These are phyloP conservation scores for Vicugna pacos DNA, from an alignment of 2,113 vertebrate species.

Conservation along the genomic window DNA sequence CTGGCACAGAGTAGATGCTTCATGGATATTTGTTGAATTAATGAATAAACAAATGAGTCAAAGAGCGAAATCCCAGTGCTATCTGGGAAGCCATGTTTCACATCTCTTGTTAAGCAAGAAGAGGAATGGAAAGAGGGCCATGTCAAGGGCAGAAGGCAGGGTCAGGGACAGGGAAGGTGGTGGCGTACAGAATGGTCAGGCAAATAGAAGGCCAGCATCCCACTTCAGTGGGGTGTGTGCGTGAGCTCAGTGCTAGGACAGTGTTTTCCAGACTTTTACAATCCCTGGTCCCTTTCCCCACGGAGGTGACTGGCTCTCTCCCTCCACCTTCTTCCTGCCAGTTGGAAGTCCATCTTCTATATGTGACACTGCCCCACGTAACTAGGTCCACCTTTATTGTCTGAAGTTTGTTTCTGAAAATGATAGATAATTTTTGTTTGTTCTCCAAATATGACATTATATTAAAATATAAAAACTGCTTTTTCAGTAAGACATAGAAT, in stretches of 20 bases:
- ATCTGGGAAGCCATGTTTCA: not conserved
- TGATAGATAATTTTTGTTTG: not conserved
- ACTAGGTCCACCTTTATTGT: not conserved
- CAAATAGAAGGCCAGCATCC: not conserved
- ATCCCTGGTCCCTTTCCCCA: not conserved
- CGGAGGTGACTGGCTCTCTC: not conserved
- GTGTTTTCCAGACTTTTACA: not conserved
- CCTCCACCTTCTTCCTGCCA: not conserved
- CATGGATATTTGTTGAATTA: not conserved
- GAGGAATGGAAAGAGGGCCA: not conserved
- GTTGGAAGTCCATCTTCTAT: not conserved
- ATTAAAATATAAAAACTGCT: not conserved
- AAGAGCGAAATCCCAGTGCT: not conserved
- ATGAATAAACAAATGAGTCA: not conserved
- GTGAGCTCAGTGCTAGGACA: not conserved
- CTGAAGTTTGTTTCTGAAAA: constrained; percentile 4
- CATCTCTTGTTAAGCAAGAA: not conserved
- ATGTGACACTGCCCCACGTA: not conserved
- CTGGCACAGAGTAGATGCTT: not conserved
- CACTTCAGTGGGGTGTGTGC: not conserved
- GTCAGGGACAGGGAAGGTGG: fast-evolving
- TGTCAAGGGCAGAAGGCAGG: not conserved
- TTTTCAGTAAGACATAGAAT: constrained; percentile 13
- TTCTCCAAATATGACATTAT: constrained; percentile 33
- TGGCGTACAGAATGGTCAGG: not conserved